Evolutionary conservation across 2,113 vertebrate species (phyloP).

Genomic region (Apeltes quadracus): DNA sequence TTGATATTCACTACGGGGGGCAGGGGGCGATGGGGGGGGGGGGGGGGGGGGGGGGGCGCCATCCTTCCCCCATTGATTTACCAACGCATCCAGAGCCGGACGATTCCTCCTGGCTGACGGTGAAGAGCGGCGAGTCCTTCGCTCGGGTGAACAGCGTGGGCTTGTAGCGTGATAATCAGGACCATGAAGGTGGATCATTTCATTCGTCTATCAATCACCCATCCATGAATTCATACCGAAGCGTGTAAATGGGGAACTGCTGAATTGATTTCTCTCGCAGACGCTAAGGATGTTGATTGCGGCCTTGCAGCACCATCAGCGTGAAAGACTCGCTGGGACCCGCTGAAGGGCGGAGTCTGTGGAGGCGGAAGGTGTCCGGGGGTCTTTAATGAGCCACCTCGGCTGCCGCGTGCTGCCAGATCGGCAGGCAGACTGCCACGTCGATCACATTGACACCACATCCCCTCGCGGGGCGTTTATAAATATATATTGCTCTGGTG

Average conservation of each 20-base stretch:
- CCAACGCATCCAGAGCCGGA: conserved; percentile 22
- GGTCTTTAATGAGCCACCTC: conserved; percentile 38
- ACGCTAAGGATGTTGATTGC: conserved; percentile 23
- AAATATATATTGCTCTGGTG: no score
- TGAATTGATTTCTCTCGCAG: conserved; percentile 21
- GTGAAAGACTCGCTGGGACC: conserved; percentile 51
- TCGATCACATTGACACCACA: conserved; percentile 34
- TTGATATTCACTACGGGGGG: conserved; percentile 34
- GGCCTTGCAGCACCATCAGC: conserved; percentile 7
- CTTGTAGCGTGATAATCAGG: conserved; percentile 23
- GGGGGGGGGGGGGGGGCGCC: no score
- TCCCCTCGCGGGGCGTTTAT: conserved; percentile 12
- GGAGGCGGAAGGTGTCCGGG: conserved; percentile 47
- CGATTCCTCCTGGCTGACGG: conserved; percentile 28
- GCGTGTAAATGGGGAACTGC: conserved; percentile 22
- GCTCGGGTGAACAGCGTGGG: conserved; percentile 11
- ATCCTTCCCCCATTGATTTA: conserved; percentile 43
- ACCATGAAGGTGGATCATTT: conserved; percentile 37
- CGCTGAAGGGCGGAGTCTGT: conserved; percentile 46
- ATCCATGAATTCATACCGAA: conserved; percentile 6
- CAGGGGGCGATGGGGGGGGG: no score
- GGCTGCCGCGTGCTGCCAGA: conserved; percentile 28
- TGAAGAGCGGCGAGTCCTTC: conserved; percentile 35
- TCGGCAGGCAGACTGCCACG: conserved; percentile 27
- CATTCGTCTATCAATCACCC: conserved; percentile 34